Evolutionary conservation across 2,888 invertebrate genomes (phyloP).

Genomic region (Sialis lutaria): DNA sequence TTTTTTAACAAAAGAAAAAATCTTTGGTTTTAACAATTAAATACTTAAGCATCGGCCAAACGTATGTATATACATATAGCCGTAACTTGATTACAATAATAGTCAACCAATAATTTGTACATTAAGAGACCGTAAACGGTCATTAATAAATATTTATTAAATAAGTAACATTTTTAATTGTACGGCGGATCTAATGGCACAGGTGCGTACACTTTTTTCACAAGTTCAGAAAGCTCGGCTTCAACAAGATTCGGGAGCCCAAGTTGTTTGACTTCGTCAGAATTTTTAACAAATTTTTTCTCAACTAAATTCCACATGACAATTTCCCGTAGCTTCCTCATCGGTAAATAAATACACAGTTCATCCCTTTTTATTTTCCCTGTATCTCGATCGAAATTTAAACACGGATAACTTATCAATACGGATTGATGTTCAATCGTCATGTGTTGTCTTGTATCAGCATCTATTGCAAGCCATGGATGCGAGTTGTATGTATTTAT

Average conservation of each 20-base stretch:
- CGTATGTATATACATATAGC: too few relatives aligned
- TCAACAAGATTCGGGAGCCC: not conserved
- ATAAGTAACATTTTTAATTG: too few relatives aligned
- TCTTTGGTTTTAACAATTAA: too few relatives aligned
- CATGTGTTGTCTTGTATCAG: constrained; percentile 45
- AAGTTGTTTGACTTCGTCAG: not conserved
- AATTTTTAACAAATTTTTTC: not conserved
- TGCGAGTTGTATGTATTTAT: constrained; percentile 65
- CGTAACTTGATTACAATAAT: too few relatives aligned
- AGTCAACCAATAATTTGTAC: too few relatives aligned
- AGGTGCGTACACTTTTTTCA: too few relatives aligned
- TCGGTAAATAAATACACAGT: constrained; percentile 1
- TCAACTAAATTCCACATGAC: constrained; percentile 3
- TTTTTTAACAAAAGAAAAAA: too few relatives aligned
- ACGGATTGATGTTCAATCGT: constrained; percentile 29
- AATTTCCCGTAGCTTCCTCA: constrained; percentile 1
- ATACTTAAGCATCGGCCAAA: too few relatives aligned
- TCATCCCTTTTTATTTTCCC: not conserved
- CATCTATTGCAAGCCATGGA: constrained; percentile 70
- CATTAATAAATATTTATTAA: too few relatives aligned
- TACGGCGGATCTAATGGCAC: too few relatives aligned
- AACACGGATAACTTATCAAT: not conserved
- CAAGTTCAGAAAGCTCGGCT: too few relatives aligned
- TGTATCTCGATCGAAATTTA: not conserved
- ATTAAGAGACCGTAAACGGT: too few relatives aligned